Percentiles rank a stretch among this genome's conserved stretches.
Conservation (phyloP, 2,797 vertebrate species). For the Pseudochirops cupreus region DNA sequence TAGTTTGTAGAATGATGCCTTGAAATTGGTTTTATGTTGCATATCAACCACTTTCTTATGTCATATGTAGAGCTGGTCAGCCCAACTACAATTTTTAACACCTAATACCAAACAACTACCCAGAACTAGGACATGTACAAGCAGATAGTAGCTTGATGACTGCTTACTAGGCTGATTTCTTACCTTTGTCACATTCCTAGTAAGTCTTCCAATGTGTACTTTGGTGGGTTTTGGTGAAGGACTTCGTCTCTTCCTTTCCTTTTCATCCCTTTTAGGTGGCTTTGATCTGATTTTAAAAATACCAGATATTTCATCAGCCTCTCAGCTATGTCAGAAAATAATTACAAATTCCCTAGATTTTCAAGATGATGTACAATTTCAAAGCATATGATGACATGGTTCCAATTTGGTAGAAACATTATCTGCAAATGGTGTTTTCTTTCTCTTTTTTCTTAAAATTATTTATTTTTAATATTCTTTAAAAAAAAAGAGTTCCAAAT, state of each 20-base stretch:
- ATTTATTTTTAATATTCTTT: not conserved
- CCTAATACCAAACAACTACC: not conserved
- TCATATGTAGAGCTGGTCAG: not conserved
- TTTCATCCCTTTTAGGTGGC: slow-evolving; percentile 97
- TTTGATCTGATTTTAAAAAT: slow-evolving; percentile 89
- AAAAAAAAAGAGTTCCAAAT: not conserved
- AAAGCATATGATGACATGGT: not conserved
- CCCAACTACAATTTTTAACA: not conserved
- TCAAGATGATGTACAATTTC: not conserved
- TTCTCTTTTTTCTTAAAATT: not conserved
- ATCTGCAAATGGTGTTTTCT: not conserved
- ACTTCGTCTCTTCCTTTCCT: slow-evolving; percentile 95
- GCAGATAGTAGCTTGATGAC: not conserved
- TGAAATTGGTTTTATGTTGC: not conserved
- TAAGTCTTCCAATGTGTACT: slow-evolving; percentile 95
- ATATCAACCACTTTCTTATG: not conserved
- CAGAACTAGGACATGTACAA: not conserved
- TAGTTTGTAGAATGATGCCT: not conserved
- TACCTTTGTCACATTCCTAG: slow-evolving; percentile 98
- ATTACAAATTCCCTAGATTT: not conserved
- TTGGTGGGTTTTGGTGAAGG: slow-evolving; percentile 97
- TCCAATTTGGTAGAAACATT: not conserved
- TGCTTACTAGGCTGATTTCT: not conserved
- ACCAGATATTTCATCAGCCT: slow-evolving; percentile 45
- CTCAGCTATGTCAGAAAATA: not conserved